Percentiles rank a stretch among this genome's conserved stretches.
Evolutionary conservation across 2,888 invertebrate species (phyloP).

Genomic region (Mystacides longicornis): DNA sequence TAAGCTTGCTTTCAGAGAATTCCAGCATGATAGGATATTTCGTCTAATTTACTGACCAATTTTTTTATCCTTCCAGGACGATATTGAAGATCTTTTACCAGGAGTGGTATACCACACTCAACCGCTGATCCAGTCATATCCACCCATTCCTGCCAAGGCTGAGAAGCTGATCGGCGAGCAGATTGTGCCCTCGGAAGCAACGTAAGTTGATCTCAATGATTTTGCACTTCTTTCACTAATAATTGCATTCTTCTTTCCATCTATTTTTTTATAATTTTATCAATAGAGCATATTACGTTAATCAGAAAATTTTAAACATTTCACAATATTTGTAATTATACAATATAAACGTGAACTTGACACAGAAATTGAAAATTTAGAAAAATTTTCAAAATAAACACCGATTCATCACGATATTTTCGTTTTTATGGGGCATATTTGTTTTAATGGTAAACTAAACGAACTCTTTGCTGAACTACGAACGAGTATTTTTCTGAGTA

Average conservation of each 20-base stretch:
- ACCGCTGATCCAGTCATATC: constrained; percentile 62
- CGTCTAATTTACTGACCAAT: background rate
- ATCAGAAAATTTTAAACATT: background rate
- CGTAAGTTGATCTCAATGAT: constrained; percentile 51
- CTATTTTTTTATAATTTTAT: background rate
- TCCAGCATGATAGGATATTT: too few relatives aligned
- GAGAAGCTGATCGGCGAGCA: constrained; percentile 65
- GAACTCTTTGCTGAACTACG: too few relatives aligned
- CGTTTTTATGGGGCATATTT: too few relatives aligned
- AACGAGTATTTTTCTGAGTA: too few relatives aligned
- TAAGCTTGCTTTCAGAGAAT: too few relatives aligned
- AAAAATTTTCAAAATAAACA: too few relatives aligned
- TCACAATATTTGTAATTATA: background rate
- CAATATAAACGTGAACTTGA: too few relatives aligned
- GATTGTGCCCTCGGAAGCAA: constrained; percentile 67
- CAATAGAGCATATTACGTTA: background rate
- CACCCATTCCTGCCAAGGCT: constrained; percentile 56
- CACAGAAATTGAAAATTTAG: too few relatives aligned
- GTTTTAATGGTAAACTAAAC: too few relatives aligned
- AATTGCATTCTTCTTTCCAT: background rate
- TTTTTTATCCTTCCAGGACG: constrained; percentile 35
- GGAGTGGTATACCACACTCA: constrained; percentile 57
- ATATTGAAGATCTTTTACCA: constrained; percentile 50
- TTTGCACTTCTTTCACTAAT: background rate
- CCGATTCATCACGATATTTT: too few relatives aligned